These are phyloP conservation scores for Ormia ochracea DNA, from an alignment of 2,888 invertebrate species.

Conservation along the genomic window DNA sequence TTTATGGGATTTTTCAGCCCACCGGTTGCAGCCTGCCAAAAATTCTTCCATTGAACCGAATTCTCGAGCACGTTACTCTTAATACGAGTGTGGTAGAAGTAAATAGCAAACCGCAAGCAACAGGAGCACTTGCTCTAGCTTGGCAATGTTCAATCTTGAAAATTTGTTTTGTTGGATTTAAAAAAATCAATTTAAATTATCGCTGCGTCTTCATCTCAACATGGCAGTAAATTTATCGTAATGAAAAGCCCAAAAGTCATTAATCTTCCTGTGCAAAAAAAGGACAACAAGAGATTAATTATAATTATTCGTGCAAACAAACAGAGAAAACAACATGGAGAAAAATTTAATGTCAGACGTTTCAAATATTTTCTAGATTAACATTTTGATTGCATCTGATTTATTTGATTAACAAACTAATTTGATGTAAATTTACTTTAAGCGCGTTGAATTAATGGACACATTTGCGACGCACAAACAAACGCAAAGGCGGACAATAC, in stretches of 20 bases:
- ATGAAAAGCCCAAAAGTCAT: background rate
- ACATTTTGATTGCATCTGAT: constrained; percentile 48
- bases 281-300: background rate
- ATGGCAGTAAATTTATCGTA: background rate
- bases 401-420: constrained; percentile 53
- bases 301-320: background rate
- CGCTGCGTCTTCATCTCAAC: background rate
- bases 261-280: background rate
- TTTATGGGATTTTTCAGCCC: no score
- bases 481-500: background rate
- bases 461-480: background rate
- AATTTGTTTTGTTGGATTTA: no score
- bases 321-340: no score
- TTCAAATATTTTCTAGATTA: constrained; percentile 23
- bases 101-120: no score
- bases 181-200: no score
- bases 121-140: no score
- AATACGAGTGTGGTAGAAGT: no score
- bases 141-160: no score
- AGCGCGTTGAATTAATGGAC: constrained; percentile 31
- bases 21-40: no score
- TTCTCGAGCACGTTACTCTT: no score
- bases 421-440: constrained; percentile 39
- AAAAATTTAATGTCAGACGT: background rate
- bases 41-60: no score